Conservation (phyloP, 2,797 vertebrate genomes). For the Coreius guichenoti region DNA sequence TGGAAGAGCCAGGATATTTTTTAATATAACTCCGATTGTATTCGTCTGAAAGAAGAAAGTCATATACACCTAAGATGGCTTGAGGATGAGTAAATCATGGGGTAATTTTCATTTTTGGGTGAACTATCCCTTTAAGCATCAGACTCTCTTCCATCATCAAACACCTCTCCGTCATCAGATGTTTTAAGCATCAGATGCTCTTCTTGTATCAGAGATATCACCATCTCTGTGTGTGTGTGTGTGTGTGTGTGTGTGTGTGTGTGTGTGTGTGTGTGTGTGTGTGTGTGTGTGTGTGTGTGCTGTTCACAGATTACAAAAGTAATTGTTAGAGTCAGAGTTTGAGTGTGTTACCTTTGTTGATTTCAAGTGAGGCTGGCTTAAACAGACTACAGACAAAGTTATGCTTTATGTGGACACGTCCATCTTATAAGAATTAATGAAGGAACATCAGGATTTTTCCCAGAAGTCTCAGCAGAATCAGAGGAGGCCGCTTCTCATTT, state of each 20-base stretch:
- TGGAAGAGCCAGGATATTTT: no score
- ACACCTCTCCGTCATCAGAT: background rate
- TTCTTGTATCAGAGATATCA: background rate
- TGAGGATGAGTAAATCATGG: no score
- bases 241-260: no score
- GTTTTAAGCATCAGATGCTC: background rate
- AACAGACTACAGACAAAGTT: background rate
- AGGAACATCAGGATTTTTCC: background rate
- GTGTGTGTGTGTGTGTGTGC: background rate
- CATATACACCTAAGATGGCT: no score
- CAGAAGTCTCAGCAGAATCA: background rate
- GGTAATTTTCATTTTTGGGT: no score
- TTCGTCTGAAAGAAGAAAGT: no score
- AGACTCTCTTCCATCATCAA: background rate
- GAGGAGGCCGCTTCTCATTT: slow-evolving; percentile 6
- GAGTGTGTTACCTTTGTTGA: background rate
- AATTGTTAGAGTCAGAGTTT: background rate
- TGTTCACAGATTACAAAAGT: background rate
- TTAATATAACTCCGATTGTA: no score
- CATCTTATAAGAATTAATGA: background rate
- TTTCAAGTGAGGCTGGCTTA: background rate
- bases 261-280: no score
- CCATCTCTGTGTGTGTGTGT: no score
- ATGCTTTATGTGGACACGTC: background rate
- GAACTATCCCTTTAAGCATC: background rate